Evolutionary conservation across 2,888 invertebrate genomes (phyloP).

Genomic region (Apeira syringaria): DNA sequence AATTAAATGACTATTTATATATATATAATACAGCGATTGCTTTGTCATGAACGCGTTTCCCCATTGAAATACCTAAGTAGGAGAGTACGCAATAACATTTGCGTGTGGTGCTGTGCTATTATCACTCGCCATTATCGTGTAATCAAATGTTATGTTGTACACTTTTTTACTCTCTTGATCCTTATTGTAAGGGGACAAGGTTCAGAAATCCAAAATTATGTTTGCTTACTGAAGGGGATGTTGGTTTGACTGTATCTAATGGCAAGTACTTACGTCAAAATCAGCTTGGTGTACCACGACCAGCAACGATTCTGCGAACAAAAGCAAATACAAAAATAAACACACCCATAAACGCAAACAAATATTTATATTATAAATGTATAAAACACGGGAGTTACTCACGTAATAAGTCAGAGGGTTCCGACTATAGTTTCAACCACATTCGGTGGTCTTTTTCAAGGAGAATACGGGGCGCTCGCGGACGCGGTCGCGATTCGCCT

Average conservation of each 20-base stretch:
- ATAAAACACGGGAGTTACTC: no score
- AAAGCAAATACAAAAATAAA: conserved; percentile 30
- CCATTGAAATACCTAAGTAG: conserved; percentile 12
- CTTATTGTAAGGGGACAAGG: conserved; percentile 12
- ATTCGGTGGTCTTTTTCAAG: no score
- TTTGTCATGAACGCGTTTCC: conserved; percentile 1
- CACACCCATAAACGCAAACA: no score
- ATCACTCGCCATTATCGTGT: conserved; percentile 20
- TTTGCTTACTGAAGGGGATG: conserved; percentile 10
- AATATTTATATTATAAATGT: no score
- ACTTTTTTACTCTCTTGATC: conserved; percentile 3
- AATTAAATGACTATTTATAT: no score
- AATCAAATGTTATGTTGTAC: conserved; percentile 15
- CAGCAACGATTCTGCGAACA: conserved; percentile 41
- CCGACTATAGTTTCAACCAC: no score
- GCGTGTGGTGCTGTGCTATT: conserved; percentile 14
- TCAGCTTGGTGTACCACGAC: conserved; percentile 34
- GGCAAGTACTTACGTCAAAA: conserved; percentile 43
- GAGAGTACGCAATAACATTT: conserved; percentile 11
- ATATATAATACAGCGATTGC: background rate
- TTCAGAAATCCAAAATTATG: conserved; percentile 1
- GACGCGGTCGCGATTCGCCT: no score
- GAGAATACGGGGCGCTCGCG: no score
- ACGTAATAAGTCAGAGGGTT: no score
- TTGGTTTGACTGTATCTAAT: conserved; percentile 18